A percentile compares a stretch with the other conserved stretches of the same genome.
Evolutionary conservation across 2,113 vertebrate species (phyloP).

Genomic region (Vicugna pacos): DNA sequence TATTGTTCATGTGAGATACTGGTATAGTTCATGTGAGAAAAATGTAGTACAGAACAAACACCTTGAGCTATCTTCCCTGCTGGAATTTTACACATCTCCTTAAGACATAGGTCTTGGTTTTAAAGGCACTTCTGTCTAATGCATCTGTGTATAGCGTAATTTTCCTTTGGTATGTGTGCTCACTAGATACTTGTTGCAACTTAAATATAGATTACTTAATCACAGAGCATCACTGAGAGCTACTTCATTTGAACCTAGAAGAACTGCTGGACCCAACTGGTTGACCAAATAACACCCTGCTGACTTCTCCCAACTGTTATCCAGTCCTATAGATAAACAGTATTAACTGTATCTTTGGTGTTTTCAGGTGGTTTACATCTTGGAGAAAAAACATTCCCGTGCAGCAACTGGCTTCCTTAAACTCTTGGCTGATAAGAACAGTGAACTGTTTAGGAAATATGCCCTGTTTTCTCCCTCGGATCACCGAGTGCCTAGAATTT

Average conservation of each 20-base stretch:
- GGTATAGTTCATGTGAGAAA: background rate
- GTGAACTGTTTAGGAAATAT: conserved; percentile 89
- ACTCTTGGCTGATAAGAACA: conserved; percentile 93
- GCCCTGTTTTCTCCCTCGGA: conserved; percentile 97
- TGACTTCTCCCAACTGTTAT: background rate
- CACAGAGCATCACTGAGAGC: background rate
- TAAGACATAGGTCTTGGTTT: background rate
- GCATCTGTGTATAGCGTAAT: background rate
- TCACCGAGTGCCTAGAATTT: conserved; percentile 95
- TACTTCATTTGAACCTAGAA: background rate
- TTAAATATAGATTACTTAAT: background rate
- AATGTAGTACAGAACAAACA: background rate
- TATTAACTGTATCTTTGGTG: conserved; percentile 62
- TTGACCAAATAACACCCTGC: background rate
- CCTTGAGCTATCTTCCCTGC: background rate
- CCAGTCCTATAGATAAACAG: background rate
- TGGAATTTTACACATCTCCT: background rate
- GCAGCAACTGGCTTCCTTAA: conserved; percentile 95
- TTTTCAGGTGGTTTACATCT: conserved; percentile 95
- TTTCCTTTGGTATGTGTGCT: background rate
- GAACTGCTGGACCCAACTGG: background rate
- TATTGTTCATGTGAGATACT: background rate
- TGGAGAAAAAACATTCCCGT: conserved; percentile 96
- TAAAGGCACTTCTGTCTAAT: background rate
- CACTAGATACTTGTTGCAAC: background rate